Conservation (phyloP, 2,888 invertebrate species). For the Scaptodrosophila latifasciaeformis region DNA sequence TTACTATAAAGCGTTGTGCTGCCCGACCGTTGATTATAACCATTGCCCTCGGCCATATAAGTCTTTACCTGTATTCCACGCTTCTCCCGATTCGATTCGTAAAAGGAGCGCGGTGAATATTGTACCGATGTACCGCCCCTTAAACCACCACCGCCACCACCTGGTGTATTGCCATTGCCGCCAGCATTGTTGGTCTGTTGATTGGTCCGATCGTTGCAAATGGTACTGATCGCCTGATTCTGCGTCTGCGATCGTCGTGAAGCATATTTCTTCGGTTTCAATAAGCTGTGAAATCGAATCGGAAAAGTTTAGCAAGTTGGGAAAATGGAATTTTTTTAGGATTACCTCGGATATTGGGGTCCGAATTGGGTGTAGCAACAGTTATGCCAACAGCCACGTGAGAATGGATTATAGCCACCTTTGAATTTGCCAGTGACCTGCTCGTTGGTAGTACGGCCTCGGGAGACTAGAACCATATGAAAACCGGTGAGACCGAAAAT, state of each 20-base stretch:
- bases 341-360: constrained; percentile 96
- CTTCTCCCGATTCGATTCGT: constrained; percentile 75
- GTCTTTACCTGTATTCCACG: constrained; percentile 95
- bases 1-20: constrained; percentile 88
- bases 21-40: constrained; percentile 83
- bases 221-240: constrained; percentile 75
- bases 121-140: constrained; percentile 74
- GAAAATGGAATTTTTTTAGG: neutral
- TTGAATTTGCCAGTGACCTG: constrained; percentile 99
- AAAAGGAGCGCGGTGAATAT: constrained; percentile 75
- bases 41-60: constrained; percentile 94
- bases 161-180: constrained; percentile 55
- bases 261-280: constrained; percentile 82
- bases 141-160: too few relatives aligned
- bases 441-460: constrained; percentile 99
- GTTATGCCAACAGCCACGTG: constrained; percentile 95
- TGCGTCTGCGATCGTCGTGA: constrained; percentile 79
- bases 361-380: constrained; percentile 97
- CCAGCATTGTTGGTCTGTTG: constrained; percentile 75
- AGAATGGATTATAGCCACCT: constrained; percentile 98
- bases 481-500: constrained; percentile 98
- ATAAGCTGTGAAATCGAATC: constrained; percentile 75
- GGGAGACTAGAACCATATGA: constrained; percentile 96
- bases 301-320: too few relatives aligned
- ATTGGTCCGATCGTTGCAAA: constrained; percentile 76